Conservation (phyloP, 2,888 invertebrate species). For the Rhagonycha lutea region DNA sequence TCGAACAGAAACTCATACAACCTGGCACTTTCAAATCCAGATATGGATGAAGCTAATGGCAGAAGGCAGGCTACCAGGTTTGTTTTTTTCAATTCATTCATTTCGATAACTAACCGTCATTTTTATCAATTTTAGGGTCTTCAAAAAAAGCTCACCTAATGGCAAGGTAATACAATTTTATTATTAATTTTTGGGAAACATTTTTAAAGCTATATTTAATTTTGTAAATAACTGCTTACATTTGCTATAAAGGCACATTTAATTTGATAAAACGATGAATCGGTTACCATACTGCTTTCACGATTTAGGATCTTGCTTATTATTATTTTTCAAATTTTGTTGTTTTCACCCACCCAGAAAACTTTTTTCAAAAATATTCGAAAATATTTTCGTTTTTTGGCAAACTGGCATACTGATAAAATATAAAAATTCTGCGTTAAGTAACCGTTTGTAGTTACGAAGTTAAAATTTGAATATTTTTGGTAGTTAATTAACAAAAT, state of each 20-base stretch:
- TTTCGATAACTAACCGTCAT: constrained; percentile 10
- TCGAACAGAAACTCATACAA: constrained; percentile 3
- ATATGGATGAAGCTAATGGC: constrained; percentile 75
- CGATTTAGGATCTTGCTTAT: neutral
- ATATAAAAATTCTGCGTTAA: too few relatives aligned
- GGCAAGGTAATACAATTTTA: constrained; percentile 71
- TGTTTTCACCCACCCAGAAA: too few relatives aligned
- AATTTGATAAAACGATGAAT: neutral
- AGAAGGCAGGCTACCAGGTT: constrained; percentile 73
- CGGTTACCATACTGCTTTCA: neutral
- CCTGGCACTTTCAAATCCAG: constrained; percentile 55
- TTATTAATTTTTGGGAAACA: neutral
- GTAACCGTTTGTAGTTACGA: neutral
- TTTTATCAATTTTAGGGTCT: constrained; percentile 69
- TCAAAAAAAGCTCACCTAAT: constrained; percentile 97
- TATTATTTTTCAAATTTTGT: too few relatives aligned
- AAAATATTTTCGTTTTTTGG: too few relatives aligned
- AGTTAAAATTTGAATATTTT: neutral
- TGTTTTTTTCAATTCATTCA: constrained; percentile 24
- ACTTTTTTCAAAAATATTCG: too few relatives aligned
- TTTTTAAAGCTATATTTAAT: neutral
- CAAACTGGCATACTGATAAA: too few relatives aligned
- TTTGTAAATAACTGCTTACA: neutral
- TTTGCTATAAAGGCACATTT: neutral
- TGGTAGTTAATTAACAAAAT: neutral